Base-by-base conservation (phyloP, 2,888 invertebrate genomes). In the Cerastis leucographa region DNA sequence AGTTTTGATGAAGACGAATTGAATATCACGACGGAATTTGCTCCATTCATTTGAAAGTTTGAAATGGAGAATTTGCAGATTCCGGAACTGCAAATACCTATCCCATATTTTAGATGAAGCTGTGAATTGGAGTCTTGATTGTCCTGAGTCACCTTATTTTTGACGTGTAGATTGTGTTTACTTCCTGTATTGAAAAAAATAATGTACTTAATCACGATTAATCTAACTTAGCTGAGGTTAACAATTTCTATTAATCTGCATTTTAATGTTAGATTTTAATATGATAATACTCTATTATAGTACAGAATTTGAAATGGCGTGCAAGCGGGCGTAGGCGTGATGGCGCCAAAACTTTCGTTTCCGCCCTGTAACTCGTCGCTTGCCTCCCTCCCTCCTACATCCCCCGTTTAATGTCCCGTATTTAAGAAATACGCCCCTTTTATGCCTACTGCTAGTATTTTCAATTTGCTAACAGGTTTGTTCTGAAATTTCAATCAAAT, bases 261-360 rank as follows among this genome's bases (percentile, higher is more conserved):
- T 62, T 56, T n/a, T 65, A 40, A 81, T 70, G 25, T 67, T 44
- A 73, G 5, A 68, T 51, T 67, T 77, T 76, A 62, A 67, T 54
- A 67, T 71, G 59, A 61, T 76, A 76, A 71, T 68, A 78, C 19
- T 66, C 68, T 76, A 35, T 62, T 75, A 66, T 73, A 42, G 54
- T 74, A 66, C 67, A 73, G 46, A 68, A 70, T 78, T 80, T 67
- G 67, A 68, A 72, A 74, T 79, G 51, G 64, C 80, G 77, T 82
- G 83, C 76, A 75, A 72, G 76, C 70, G 78, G 80, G 78, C 74
- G 76, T 79, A 84, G 83, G 81, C 80, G 79, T 82, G 82, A 82
- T 81, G 88, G 87, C 89, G 89, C 90, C 89, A 85, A 92, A 93
- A 92, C 88, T 92, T 92, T 90, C 77, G 88, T 84, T 90, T 90